These are phyloP conservation scores for Entomobrya proxima DNA, from an alignment of 2,888 invertebrate species.

Conservation along the genomic window DNA sequence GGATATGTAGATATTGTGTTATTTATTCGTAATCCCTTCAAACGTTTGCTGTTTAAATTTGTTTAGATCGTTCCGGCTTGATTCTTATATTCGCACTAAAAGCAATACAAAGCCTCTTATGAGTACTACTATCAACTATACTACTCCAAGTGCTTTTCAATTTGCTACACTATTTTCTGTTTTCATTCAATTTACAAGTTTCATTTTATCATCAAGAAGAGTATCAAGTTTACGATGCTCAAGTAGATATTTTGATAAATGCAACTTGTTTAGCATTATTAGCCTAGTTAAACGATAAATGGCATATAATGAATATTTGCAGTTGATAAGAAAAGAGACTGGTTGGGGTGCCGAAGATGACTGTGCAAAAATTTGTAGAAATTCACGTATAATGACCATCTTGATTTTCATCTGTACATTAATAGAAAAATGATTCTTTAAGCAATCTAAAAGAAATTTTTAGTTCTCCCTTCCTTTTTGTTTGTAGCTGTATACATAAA, in stretches of 20 bases:
- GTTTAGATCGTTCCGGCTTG: no score
- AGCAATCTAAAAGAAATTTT: neutral
- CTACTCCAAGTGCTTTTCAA: no score
- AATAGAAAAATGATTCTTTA: conserved; percentile 50
- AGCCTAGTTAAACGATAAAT: conserved; percentile 44
- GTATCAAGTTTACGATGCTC: conserved; percentile 13
- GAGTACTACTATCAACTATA: no score
- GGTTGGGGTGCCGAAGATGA: neutral
- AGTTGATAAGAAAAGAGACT: neutral
- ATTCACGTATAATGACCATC: conserved; percentile 28
- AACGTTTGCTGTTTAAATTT: no score
- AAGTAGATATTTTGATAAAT: conserved; percentile 31
- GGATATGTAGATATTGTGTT: no score
- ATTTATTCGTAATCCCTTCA: no score
- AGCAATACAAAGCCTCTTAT: no score
- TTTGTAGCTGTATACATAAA: no score
- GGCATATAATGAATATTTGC: neutral
- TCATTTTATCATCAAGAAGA: conserved; percentile 28
- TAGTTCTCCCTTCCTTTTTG: no score
- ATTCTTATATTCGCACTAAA: no score
- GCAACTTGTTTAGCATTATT: conserved; percentile 6
- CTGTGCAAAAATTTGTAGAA: conserved; percentile 22
- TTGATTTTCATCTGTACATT: neutral
- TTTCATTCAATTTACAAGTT: conserved; percentile 32
- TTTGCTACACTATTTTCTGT: no score